Evolutionary conservation across 2,113 vertebrate genomes (phyloP).

Genomic region (Sylvietta virens): DNA sequence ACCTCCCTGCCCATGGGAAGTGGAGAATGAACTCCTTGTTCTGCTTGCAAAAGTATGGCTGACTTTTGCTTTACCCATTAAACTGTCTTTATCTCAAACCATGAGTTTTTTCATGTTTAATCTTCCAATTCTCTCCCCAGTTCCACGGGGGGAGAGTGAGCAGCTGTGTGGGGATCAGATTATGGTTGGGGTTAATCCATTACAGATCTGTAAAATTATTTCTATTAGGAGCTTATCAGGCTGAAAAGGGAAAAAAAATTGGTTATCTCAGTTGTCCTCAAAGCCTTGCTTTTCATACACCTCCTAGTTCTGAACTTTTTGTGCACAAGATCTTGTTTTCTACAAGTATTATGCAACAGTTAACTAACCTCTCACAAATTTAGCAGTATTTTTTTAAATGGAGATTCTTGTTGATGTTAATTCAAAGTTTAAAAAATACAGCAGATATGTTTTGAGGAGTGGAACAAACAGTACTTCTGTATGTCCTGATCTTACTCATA

Average conservation of each 20-base stretch:
- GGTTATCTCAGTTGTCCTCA: neutral
- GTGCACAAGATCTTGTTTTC: neutral
- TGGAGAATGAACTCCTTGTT: neutral
- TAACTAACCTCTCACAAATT: neutral
- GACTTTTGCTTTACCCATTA: neutral
- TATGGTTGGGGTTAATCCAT: neutral
- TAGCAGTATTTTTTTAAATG: neutral
- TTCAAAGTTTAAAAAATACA: neutral
- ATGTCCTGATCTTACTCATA: neutral
- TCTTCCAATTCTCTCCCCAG: neutral
- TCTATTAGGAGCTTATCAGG: neutral
- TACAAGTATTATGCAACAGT: neutral
- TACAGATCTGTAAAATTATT: neutral
- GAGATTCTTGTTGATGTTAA: neutral
- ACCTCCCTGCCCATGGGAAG: no score
- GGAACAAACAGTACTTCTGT: neutral
- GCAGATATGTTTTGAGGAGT: neutral
- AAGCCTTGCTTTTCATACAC: neutral
- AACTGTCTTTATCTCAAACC: neutral
- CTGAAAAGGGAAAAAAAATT: neutral
- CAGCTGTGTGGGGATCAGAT: neutral
- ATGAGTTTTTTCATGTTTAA: neutral
- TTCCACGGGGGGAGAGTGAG: neutral
- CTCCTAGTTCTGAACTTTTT: neutral
- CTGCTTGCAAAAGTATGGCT: neutral